Conservation (phyloP, 2,113 vertebrate species). For the Leucopsar rothschildi region DNA sequence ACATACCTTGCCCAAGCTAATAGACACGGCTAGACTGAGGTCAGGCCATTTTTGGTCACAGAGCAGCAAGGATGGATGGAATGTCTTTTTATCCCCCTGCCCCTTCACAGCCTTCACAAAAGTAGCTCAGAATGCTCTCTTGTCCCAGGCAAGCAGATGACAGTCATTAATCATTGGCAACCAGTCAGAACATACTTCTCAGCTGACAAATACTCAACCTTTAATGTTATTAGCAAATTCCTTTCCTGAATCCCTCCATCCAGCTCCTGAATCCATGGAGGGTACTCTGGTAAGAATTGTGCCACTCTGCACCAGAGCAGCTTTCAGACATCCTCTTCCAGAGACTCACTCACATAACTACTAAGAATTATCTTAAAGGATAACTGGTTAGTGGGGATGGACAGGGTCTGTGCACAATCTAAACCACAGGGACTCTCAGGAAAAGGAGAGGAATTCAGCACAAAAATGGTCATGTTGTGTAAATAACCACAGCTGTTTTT, state of each 20-base stretch:
- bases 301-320: neutral
- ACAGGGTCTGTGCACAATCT: neutral
- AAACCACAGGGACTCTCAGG: neutral
- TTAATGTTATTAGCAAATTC: neutral
- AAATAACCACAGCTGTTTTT: neutral
- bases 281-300: neutral
- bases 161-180: neutral
- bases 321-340: neutral
- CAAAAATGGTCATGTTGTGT: neutral
- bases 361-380: neutral
- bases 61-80: neutral
- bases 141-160: neutral
- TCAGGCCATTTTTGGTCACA: neutral
- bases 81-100: neutral
- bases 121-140: neutral
- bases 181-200: neutral
- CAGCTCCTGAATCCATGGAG: neutral
- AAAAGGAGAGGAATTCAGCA: neutral
- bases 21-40: neutral
- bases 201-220: neutral
- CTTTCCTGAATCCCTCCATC: neutral
- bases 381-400: neutral
- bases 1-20: neutral
- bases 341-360: neutral
- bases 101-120: neutral